Conservation (phyloP, 92 coral and sea anemone genomes). For the Porites evermanni region DNA sequence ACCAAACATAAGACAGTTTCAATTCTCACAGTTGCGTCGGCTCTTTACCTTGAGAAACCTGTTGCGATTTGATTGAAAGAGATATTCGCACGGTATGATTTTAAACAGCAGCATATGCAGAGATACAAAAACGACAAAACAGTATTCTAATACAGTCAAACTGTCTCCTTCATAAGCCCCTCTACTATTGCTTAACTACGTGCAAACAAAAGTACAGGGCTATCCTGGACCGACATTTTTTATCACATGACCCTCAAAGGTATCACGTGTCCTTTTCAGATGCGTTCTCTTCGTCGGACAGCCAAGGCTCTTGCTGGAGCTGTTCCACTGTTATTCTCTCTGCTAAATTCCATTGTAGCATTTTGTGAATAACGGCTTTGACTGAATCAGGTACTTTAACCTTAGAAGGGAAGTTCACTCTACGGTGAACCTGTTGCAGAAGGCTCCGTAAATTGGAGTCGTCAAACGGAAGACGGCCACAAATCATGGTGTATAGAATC, state of each 20-base stretch:
- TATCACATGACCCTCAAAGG: not conserved
- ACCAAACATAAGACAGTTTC: no score
- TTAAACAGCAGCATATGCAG: not conserved
- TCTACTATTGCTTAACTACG: no score
- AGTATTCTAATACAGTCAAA: not conserved
- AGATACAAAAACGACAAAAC: not conserved
- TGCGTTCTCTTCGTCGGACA: slow-evolving; percentile 16
- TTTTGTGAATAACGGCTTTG: slow-evolving; percentile 83
- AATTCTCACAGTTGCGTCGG: no score
- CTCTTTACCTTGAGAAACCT: no score
- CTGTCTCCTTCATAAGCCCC: not conserved
- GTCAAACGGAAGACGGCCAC: slow-evolving; percentile 95
- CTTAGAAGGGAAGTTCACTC: slow-evolving; percentile 86
- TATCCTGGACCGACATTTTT: not conserved
- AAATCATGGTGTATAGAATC: slow-evolving; percentile 95
- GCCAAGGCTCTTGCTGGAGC: slow-evolving; percentile 76
- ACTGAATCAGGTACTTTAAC: slow-evolving; percentile 80
- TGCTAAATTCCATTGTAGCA: slow-evolving; percentile 93
- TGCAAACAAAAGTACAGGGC: not conserved
- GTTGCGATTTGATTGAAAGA: not conserved
- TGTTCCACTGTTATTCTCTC: slow-evolving; percentile 88
- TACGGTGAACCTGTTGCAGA: slow-evolving; percentile 95
- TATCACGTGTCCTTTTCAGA: not conserved
- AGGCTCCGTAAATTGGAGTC: slow-evolving; percentile 94
- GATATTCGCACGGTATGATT: not conserved